Evolutionary conservation across 2,113 vertebrate genomes (phyloP).

Genomic region (Laticauda laticaudata): DNA sequence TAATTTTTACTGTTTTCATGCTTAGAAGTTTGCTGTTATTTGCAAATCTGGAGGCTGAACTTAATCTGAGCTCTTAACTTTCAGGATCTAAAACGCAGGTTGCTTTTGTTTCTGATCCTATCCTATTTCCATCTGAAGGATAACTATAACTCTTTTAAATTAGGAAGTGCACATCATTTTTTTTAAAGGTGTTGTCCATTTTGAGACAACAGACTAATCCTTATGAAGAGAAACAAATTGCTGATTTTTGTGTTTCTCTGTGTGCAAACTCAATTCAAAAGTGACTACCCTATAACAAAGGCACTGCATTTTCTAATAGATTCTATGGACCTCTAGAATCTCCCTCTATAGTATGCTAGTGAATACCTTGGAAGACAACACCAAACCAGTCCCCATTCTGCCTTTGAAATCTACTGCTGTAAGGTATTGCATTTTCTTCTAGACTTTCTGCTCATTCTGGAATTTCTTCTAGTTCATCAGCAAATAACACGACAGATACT

Average conservation of each 20-base stretch:
- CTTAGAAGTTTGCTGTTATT: neutral
- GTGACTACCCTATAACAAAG: neutral
- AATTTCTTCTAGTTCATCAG: neutral
- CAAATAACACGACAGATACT: neutral
- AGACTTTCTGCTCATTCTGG: neutral
- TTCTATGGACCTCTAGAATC: neutral
- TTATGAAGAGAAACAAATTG: neutral
- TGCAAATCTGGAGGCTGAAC: neutral
- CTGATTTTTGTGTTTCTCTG: neutral
- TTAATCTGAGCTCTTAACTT: neutral
- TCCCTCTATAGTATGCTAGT: neutral
- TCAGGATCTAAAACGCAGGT: neutral
- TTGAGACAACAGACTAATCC: neutral
- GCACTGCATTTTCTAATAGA: neutral
- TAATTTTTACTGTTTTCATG: neutral
- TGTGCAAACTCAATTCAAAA: neutral
- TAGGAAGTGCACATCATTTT: neutral
- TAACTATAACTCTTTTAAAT: neutral
- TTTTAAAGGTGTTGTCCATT: neutral
- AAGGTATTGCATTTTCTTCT: neutral
- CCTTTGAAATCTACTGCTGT: neutral
- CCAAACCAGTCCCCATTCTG: neutral
- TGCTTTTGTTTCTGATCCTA: neutral
- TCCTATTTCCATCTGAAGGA: neutral
- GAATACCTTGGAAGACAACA: neutral